Percentiles rank a stretch among this genome's conserved stretches.
Conservation (phyloP, 2,113 vertebrate species). For the Colossoma macropomum region DNA sequence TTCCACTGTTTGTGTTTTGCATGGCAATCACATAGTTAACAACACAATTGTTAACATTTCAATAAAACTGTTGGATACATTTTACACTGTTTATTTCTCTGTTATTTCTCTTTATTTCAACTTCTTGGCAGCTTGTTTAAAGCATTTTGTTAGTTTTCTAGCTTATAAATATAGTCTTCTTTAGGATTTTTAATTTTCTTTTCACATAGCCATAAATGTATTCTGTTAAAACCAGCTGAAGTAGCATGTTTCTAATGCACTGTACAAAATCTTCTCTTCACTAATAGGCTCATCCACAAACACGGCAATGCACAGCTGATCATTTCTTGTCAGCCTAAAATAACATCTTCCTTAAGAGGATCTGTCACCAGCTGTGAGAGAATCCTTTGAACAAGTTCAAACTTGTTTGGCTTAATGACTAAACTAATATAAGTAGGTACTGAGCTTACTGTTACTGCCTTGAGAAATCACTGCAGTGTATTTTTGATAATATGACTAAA, state of each 20-base stretch:
- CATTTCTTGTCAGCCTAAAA: neutral
- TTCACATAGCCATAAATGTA: neutral
- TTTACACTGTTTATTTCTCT: neutral
- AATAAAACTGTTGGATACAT: neutral
- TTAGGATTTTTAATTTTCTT: neutral
- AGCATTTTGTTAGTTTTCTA: neutral
- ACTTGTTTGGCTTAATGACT: neutral
- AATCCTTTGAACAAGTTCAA: neutral
- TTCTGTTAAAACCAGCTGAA: neutral
- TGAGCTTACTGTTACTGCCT: neutral
- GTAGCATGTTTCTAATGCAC: neutral
- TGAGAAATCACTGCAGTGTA: neutral
- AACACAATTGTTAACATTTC: neutral
- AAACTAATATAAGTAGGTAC: neutral
- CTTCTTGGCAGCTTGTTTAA: neutral
- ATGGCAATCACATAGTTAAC: neutral
- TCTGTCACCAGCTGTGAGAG: neutral
- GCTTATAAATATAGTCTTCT: too few relatives aligned
- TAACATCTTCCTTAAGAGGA: neutral
- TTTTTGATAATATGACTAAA: neutral
- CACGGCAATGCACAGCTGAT: neutral
- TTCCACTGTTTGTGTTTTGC: neutral
- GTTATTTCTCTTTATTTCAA: neutral
- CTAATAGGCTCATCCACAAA: neutral
- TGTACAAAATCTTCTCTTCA: neutral